Evolutionary conservation across 1,140 invertebrate genomes (phyloP), one percentile per base, ranked within the genome.

Genomic region (Saccostrea glomerata): DNA sequence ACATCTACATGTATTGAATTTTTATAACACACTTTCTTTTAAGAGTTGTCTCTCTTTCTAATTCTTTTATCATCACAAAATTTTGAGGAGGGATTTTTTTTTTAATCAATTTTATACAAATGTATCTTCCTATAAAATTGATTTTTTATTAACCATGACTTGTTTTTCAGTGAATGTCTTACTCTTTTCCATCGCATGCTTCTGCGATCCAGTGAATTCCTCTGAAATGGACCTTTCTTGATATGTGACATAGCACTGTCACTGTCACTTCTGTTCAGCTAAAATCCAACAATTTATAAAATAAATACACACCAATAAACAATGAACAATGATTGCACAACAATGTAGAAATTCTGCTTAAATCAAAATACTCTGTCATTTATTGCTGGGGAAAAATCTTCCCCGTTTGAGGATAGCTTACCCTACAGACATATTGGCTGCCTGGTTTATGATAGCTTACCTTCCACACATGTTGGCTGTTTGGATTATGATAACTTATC

Each of bases 161-260:
- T 11, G 13, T 6, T n/a, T 20, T 5, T 83, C 25, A 25, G 20
- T 25, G 6, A 58, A 87, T 13, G 5, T 85, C 89, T 77, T 89
- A 93, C 92, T 88, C 90, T 92, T 89, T 95, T 94, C 92, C 97
- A 98, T 92, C 98, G 96, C 23, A 99, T 95, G 40, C 98, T 98
- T 87, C 98, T 96, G 89, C 98, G 96, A 93, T 98, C 98, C 2
- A 98, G 96, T 0, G 98, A 97, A 91, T 98, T 98, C 30, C 98
- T 96, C 95, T 98, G 98, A 95, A 99, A 99, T 17, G 98, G 97
- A 17, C 96, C 96, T 89, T 97, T 95, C 82, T 97, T 96, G 94
- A 98, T 98, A 85, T 98, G 96, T 11, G 98, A 97, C 98, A 99
- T 99, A 55, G 98, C 98, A 91, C 98, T 98, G 94, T 99, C 98